Conservation (phyloP, 2,888 invertebrate species). For the Trachelus stipa region DNA sequence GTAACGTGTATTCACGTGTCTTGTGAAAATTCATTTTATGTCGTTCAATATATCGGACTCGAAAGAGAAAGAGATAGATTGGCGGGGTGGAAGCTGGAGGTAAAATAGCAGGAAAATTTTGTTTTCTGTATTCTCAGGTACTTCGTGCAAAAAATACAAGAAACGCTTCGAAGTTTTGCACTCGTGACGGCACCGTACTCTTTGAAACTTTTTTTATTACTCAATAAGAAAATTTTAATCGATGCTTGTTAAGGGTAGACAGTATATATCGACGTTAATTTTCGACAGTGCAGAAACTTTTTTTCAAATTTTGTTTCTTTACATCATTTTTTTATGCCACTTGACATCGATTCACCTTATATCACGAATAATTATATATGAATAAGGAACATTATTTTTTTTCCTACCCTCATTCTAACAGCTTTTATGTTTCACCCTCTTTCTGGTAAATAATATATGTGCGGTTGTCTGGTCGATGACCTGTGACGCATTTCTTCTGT, state of each 20-base stretch:
- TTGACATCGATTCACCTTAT: neutral
- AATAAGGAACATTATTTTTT: neutral
- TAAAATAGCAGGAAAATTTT: too few species aligned
- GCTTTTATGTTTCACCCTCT: neutral
- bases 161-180: neutral
- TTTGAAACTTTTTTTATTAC: neutral
- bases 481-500: conserved; percentile 12
- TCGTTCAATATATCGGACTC: neutral
- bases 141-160: neutral
- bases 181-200: neutral
- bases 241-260: neutral
- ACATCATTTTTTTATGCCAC: neutral
- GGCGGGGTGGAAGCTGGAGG: neutral
- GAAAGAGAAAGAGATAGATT: neutral
- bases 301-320: neutral
- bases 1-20: neutral
- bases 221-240: neutral
- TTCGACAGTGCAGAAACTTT: neutral
- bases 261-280: neutral
- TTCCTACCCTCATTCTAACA: neutral
- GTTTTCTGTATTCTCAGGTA: neutral
- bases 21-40: neutral
- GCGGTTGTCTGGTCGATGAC: conserved; percentile 42
- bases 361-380: neutral
- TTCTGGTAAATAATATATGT: conserved; percentile 28